Percentiles rank a stretch among this genome's conserved stretches.
These are phyloP conservation scores for Apogon talboti DNA, from an alignment of 2,797 vertebrate species.

Conservation along the genomic window DNA sequence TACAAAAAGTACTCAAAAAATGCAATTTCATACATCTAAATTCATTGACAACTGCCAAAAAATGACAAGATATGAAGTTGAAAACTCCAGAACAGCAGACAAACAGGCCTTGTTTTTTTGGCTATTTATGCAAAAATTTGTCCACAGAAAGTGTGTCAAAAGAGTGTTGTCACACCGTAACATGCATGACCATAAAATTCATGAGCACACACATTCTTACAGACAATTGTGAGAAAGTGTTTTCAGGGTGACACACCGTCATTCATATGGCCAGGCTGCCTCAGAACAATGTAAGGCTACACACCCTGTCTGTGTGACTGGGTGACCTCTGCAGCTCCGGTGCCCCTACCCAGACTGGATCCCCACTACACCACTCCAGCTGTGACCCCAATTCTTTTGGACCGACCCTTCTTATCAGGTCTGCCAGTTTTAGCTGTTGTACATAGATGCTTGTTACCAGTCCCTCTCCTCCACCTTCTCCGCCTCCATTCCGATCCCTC, in stretches of 20 bases:
- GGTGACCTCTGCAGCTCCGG: conserved; percentile 61
- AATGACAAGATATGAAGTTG: too few species aligned
- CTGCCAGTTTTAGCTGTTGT: conserved; percentile 66
- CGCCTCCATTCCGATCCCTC: conserved; percentile 27
- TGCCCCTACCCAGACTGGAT: conserved; percentile 59
- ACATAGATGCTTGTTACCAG: conserved; percentile 33
- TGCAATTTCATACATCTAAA: too few species aligned
- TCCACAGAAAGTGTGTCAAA: too few species aligned
- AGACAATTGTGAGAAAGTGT: conserved; percentile 81
- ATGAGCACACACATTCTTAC: conserved; percentile 58
- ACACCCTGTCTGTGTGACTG: conserved; percentile 81
- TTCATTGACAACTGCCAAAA: too few species aligned
- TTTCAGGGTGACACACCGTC: conserved; percentile 58
- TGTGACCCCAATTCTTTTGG: conserved; percentile 81
- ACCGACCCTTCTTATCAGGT: conserved; percentile 81
- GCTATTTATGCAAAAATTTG: too few species aligned
- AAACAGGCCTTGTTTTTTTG: too few species aligned
- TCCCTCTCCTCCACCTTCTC: conserved; percentile 4
- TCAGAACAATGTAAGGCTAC: conserved; percentile 78
- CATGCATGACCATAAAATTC: conserved; percentile 36
- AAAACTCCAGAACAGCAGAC: too few species aligned
- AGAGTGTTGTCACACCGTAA: conserved; percentile 5
- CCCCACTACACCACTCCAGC: conserved; percentile 56
- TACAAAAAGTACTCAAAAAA: too few species aligned
- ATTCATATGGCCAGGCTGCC: conserved; percentile 48